These are phyloP conservation scores for Tipula helvola DNA, from an alignment of 2,888 invertebrate species.

Conservation along the genomic window DNA sequence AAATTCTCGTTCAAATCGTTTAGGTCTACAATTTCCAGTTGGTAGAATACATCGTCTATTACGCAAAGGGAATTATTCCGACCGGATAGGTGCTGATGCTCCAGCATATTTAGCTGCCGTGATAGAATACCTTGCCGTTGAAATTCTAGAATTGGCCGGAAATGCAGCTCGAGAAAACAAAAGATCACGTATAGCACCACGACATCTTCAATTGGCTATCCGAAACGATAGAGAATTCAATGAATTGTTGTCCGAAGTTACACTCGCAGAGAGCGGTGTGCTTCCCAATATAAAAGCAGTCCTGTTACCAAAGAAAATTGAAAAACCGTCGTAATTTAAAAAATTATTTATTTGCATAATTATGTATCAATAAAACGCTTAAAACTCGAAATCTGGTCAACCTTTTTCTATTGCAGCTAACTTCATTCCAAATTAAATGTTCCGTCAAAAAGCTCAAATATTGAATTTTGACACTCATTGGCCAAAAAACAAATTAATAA, in stretches of 20 bases:
- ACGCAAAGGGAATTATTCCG: conserved; percentile 49
- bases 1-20: conserved; percentile 37
- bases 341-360: too few species aligned
- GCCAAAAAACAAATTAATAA: background rate
- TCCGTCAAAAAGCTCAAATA: background rate
- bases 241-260: too few species aligned
- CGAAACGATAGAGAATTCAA: too few species aligned
- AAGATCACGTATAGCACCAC: conserved; percentile 54
- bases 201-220: too few species aligned
- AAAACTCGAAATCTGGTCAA: background rate
- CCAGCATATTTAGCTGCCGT: conserved; percentile 43
- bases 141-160: conserved; percentile 50
- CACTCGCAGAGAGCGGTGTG: too few species aligned
- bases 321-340: conserved; percentile 23
- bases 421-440: background rate
- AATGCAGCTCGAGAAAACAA: conserved; percentile 57
- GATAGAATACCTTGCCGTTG: conserved; percentile 53
- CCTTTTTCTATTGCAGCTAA: background rate
- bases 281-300: too few species aligned
- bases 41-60: conserved; percentile 46
- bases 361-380: too few species aligned
- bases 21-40: conserved; percentile 48
- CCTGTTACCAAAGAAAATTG: too few species aligned
- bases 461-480: background rate
- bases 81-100: conserved; percentile 42